Conservation (phyloP, 2,113 vertebrate species). For the Eleginops maclovinus region DNA sequence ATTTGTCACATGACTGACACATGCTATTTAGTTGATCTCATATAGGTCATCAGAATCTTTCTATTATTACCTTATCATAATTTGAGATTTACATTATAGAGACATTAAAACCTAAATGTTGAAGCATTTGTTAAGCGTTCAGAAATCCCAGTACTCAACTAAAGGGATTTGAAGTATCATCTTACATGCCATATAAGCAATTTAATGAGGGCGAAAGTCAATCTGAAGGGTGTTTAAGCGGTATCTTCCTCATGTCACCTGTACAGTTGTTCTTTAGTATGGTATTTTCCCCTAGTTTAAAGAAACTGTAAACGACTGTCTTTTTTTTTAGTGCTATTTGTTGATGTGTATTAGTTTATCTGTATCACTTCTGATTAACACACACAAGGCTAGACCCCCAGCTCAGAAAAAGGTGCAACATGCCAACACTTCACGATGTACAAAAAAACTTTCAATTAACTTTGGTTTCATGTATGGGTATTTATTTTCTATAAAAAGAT, state of each 20-base stretch:
- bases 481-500: no score
- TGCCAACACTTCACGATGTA: neutral
- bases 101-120: neutral
- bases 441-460: neutral
- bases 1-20: neutral
- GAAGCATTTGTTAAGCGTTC: neutral
- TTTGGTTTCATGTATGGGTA: no score
- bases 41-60: neutral
- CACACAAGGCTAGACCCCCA: neutral
- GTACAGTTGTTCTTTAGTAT: neutral
- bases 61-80: neutral
- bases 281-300: neutral
- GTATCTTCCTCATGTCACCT: neutral
- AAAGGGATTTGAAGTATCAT: neutral
- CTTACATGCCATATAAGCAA: neutral
- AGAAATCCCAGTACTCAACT: neutral
- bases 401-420: neutral
- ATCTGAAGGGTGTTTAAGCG: neutral
- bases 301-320: neutral
- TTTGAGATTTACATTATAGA: neutral
- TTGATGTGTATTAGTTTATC: neutral
- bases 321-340: neutral
- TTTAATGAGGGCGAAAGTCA: neutral
- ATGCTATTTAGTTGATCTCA: neutral
- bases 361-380: neutral